phyloP scores from a whole-genome alignment of 2,888 invertebrate genomes.

The Caenorhabditis zanzibari region DNA sequence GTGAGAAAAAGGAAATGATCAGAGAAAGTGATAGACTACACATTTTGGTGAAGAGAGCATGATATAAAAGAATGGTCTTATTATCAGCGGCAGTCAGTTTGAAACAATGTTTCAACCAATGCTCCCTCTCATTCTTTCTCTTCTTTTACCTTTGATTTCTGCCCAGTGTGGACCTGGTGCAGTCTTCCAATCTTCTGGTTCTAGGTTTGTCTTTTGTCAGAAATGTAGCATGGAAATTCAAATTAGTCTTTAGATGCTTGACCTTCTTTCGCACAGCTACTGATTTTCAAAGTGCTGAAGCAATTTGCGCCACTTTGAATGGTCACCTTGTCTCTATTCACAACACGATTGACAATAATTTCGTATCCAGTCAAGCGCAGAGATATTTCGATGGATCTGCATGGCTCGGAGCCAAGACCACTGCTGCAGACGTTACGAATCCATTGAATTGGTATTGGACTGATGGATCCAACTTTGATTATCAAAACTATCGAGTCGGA shows the following conservation, averaged over 20 bases:
- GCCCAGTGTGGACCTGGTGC: constrained; percentile 62
- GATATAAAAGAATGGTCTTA: constrained; percentile 46
- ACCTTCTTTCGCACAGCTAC: constrained; percentile 43
- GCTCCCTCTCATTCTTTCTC: constrained; percentile 16
- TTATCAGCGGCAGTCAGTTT: constrained; percentile 54
- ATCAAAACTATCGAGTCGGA: constrained; percentile 60
- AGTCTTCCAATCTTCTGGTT: constrained; percentile 17
- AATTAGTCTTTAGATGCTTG: constrained; percentile 32
- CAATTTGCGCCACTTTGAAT: constrained; percentile 49
- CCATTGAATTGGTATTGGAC: constrained; percentile 65
- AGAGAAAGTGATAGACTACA: constrained; percentile 51
- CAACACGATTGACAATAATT: constrained; percentile 54
- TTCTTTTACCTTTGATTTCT: constrained; percentile 49
- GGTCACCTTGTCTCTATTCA: constrained; percentile 59
- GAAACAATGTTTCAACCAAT: constrained; percentile 34
- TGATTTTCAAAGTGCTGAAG: constrained; percentile 55
- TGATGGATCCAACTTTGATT: constrained; percentile 54
- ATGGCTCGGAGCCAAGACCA: constrained; percentile 61
- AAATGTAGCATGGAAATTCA: no score
- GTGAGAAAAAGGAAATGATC: constrained; percentile 45
- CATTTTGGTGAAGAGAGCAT: constrained; percentile 2
- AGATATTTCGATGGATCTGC: constrained; percentile 47
- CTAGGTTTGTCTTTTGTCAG: constrained; percentile 4
- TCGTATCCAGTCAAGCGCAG: constrained; percentile 50
- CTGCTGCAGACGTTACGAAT: constrained; percentile 60